phyloP scores from a whole-genome alignment of 2,797 vertebrate species.

The Novumbra hubbsi region DNA sequence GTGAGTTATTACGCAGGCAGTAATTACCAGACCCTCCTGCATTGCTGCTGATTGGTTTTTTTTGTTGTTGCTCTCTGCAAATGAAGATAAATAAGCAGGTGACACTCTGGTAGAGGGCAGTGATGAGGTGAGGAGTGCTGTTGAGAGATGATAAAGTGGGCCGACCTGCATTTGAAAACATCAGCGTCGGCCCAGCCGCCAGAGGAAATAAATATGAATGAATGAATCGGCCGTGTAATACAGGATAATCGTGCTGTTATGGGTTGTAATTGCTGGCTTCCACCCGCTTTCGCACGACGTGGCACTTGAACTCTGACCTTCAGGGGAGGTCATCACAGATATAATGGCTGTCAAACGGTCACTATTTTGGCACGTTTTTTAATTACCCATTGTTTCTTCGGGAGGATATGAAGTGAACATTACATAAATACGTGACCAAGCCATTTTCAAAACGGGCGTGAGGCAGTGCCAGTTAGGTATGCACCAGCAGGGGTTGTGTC shows the following conservation, averaged over 20 bases:
- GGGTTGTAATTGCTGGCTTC: not conserved
- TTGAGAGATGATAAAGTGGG: slow-evolving; percentile 32
- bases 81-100: slow-evolving; percentile 73
- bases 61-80: slow-evolving; percentile 71
- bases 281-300: not conserved
- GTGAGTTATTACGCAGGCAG: slow-evolving; percentile 68
- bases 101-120: slow-evolving; percentile 53
- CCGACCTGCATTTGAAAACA: not conserved
- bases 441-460: too few species aligned
- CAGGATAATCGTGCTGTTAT: not conserved
- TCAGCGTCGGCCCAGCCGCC: not conserved
- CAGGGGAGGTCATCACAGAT: not conserved
- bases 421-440: too few species aligned
- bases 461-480: too few species aligned
- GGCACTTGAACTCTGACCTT: not conserved
- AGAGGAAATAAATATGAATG: not conserved
- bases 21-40: slow-evolving; percentile 40
- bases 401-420: too few species aligned
- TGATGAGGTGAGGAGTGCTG: slow-evolving; percentile 10
- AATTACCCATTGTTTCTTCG: too few species aligned
- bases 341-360: not conserved
- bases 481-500: too few species aligned
- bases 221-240: not conserved
- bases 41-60: slow-evolving; percentile 62
- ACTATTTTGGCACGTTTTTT: too few species aligned